Base-by-base conservation (phyloP, 2,797 vertebrate genomes). In the Arnoldichthys spilopterus region DNA sequence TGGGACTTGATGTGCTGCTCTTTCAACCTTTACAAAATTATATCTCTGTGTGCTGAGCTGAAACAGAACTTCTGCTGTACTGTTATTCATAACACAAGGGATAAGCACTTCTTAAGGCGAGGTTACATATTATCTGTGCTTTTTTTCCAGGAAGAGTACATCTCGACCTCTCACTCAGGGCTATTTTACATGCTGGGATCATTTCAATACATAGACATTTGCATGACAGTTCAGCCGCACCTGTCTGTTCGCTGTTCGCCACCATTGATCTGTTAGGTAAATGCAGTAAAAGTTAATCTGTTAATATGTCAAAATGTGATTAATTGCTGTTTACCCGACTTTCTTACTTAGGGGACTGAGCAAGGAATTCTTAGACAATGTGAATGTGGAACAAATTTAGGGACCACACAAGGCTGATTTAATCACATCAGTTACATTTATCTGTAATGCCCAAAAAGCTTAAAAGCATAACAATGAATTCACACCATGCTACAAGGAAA, bases 171-270 rank as follows among this genome's bases (percentile, higher is more conserved):
- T n/a, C 47, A 49, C 34, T 59, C 11, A 15, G 37, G 3, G 18
- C 76, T n/a, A 53, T 11, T 70, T 77, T 78, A 80, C 82, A 82
- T 73, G 59, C 69, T 71, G 4, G 11, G 30, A 73, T 75, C 15
- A 24, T 51, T 75, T 73, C 24, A 59, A 79, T 83, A 66, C 53
- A 40, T 45, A 59, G 54, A 40, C 26, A 81, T 86, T 85, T 86
- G 78, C 74, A 82, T 85, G 66, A 49, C 28, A 69, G 26, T 73
- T 30, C 30, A 45, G 28, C 54, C 71, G 12, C 9, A 32, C 56
- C 9, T 62, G 20, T 0, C 40, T 74, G 34, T 30, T 69, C 43
- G 49, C 24, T 18, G 45, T 30, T 82, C 72, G 47, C 63, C 0
- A 62, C 32, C 32, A 56, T 15, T 6, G 62, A 18, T 26, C 58